A percentile compares a stretch with the other conserved stretches of the same genome.
These are phyloP conservation scores for Clupea harengus DNA, from an alignment of 2,113 vertebrate genomes.

Conservation along the genomic window DNA sequence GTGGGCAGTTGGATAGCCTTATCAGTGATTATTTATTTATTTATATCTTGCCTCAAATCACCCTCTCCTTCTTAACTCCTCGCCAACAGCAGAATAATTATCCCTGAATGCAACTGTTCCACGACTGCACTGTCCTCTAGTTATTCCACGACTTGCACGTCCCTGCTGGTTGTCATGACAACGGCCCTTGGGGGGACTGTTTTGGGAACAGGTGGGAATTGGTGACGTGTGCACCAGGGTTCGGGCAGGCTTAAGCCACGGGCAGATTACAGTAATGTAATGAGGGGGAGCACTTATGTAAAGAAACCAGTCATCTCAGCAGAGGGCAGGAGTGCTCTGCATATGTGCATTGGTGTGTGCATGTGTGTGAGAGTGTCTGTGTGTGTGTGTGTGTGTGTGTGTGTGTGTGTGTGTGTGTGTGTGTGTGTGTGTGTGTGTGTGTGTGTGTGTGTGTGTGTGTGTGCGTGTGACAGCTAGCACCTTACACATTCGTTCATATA, in stretches of 20 bases:
- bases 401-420: background rate
- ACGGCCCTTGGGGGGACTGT: background rate
- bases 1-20: no score
- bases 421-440: background rate
- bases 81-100: background rate
- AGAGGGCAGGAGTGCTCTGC: background rate
- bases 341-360: background rate
- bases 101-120: background rate
- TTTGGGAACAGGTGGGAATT: constrained; percentile 3
- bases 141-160: background rate
- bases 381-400: no score
- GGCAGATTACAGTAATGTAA: background rate
- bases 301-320: background rate
- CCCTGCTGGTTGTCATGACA: background rate
- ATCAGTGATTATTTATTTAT: no score
- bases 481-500: no score
- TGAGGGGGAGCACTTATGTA: background rate
- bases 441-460: no score
- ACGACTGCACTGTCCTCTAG: background rate
- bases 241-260: background rate
- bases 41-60: no score
- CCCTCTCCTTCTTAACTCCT: background rate
- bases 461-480: no score
- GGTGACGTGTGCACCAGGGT: background rate
- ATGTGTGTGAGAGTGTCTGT: background rate